Conservation (phyloP, 2,888 invertebrate genomes). For the Diarsia dahlii region DNA sequence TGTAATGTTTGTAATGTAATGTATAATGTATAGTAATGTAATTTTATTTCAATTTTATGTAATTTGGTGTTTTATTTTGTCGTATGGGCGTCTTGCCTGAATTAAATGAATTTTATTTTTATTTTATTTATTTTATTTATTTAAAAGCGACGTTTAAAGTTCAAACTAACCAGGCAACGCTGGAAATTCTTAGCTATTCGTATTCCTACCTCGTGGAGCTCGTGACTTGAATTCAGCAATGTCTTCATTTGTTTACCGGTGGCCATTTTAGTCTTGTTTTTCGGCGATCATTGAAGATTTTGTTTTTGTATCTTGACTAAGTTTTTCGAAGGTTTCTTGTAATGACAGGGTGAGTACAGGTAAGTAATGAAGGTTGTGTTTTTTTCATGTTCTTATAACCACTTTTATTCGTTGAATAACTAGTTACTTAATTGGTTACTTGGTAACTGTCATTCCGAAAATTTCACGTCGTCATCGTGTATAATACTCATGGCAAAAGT, state of each 20-base stretch:
- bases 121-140: no score
- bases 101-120: no score
- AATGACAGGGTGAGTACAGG: neutral
- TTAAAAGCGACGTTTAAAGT: slow-evolving; percentile 23
- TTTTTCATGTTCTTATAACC: neutral
- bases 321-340: slow-evolving; percentile 24
- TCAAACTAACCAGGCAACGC: slow-evolving; percentile 1
- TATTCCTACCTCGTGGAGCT: slow-evolving; percentile 33
- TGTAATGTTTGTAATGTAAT: no score
- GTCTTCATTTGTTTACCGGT: slow-evolving; percentile 50
- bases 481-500: no score
- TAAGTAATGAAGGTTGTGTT: neutral
- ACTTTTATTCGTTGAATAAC: no score
- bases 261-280: slow-evolving; percentile 48
- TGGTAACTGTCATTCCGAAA: no score
- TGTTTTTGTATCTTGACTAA: slow-evolving; percentile 19
- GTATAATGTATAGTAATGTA: no score
- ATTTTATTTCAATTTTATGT: no score
- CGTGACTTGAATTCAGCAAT: slow-evolving; percentile 54
- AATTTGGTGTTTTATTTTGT: no score
- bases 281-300: slow-evolving; percentile 34
- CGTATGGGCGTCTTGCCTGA: no score
- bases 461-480: no score
- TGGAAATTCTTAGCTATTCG: slow-evolving; percentile 35
- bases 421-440: no score